These are phyloP conservation scores for Chionis minor DNA, from an alignment of 2,113 vertebrate genomes.

Conservation along the genomic window DNA sequence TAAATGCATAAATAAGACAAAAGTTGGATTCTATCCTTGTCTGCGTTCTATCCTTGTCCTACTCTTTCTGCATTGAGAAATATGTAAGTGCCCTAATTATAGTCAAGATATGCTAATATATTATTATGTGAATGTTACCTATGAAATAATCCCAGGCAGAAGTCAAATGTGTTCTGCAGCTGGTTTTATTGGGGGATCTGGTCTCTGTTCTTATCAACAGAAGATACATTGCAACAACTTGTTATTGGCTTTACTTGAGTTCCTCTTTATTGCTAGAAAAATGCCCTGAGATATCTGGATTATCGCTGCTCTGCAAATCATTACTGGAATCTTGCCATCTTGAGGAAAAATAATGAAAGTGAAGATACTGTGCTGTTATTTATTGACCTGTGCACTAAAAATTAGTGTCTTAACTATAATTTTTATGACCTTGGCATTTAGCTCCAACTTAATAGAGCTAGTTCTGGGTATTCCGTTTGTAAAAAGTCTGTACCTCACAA, in stretches of 20 bases:
- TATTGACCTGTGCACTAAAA: background rate
- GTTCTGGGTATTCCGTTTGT: background rate
- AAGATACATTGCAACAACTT: background rate
- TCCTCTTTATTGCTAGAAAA: background rate
- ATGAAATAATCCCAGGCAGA: background rate
- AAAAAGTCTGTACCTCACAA: background rate
- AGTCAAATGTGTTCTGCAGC: background rate
- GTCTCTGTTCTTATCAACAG: background rate
- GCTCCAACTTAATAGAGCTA: background rate
- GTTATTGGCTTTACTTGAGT: background rate
- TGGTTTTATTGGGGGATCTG: background rate
- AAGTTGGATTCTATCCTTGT: background rate
- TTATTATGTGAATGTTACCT: background rate
- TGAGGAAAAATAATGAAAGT: background rate
- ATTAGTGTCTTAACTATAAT: background rate
- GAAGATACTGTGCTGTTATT: background rate
- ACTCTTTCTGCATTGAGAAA: background rate
- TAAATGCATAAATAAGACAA: background rate
- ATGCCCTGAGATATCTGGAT: background rate
- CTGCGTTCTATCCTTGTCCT: background rate
- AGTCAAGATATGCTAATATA: background rate
- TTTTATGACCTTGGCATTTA: background rate
- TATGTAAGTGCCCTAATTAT: background rate
- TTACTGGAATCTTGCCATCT: background rate
- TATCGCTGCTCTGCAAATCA: background rate